phyloP scores from a whole-genome alignment of 2,888 invertebrate genomes.

The Dichetophora obliterata region DNA sequence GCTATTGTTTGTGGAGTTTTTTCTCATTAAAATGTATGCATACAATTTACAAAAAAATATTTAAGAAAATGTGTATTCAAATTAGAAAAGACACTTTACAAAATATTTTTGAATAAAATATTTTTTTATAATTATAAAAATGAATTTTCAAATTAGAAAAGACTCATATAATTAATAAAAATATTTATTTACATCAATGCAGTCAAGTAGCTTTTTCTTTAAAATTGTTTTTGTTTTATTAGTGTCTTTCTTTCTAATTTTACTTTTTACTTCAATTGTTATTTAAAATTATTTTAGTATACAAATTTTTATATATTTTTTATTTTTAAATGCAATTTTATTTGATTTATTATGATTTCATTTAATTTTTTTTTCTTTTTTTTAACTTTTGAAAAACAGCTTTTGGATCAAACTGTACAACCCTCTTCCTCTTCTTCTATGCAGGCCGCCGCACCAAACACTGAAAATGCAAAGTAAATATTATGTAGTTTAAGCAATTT shows the following conservation, averaged over 20 bases:
- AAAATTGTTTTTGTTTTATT: too few relatives aligned
- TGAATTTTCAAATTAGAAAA: background rate
- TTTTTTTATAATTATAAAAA: background rate
- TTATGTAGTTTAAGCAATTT: constrained; percentile 64
- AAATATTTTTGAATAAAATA: too few relatives aligned
- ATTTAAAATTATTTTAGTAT: background rate
- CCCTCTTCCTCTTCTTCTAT: constrained; percentile 70
- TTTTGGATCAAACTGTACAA: constrained; percentile 75
- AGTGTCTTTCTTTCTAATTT: too few relatives aligned
- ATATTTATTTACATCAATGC: too few relatives aligned
- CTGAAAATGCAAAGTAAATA: constrained; percentile 77
- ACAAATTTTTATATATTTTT: constrained; percentile 40
- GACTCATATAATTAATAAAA: background rate
- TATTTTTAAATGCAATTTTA: constrained; percentile 47
- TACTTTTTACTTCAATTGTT: too few relatives aligned
- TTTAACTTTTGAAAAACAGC: constrained; percentile 70
- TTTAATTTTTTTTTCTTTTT: constrained; percentile 59
- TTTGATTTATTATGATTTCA: constrained; percentile 55
- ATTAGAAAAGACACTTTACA: too few relatives aligned
- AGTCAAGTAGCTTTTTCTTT: too few relatives aligned
- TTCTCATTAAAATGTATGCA: too few relatives aligned
- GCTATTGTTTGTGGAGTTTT: background rate
- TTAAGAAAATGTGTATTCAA: too few relatives aligned
- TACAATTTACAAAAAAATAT: too few relatives aligned
- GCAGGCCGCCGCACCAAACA: constrained; percentile 72